Percentiles rank a stretch among this genome's conserved stretches.
phyloP scores from a whole-genome alignment of 2,797 vertebrate genomes.

The Borostomias antarcticus region DNA sequence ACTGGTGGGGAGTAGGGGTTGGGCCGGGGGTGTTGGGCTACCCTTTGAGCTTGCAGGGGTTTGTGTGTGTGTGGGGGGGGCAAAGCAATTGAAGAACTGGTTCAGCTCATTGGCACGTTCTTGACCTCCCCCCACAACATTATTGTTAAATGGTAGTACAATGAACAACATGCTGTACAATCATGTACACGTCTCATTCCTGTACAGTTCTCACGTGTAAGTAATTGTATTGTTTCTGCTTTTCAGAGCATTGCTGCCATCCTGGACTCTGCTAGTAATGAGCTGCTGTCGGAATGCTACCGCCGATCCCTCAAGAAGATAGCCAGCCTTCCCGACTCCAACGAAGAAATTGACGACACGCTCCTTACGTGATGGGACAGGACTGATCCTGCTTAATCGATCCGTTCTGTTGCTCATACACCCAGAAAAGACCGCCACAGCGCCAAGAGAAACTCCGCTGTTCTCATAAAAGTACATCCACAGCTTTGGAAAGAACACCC shows the following conservation, averaged over 20 bases:
- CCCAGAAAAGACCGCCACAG: conserved; percentile 29
- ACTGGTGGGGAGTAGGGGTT: no score
- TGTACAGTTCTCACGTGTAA: not conserved
- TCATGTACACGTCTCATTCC: not conserved
- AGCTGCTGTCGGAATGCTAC: conserved; percentile 88
- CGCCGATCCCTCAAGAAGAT: conserved; percentile 93
- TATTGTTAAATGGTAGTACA: no score
- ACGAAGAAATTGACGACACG: conserved; percentile 95
- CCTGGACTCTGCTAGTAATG: conserved; percentile 91
- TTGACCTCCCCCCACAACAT: no score
- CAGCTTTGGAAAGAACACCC: conserved; percentile 44
- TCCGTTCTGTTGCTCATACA: conserved; percentile 20
- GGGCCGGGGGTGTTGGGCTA: no score
- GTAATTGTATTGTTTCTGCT: not conserved
- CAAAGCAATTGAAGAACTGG: no score
- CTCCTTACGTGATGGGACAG: conserved; percentile 88
- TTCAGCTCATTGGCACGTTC: no score
- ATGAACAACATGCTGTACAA: not conserved
- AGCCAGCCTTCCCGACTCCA: conserved; percentile 85
- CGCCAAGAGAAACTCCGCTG: conserved; percentile 34
- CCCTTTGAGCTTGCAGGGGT: no score
- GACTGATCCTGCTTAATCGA: conserved; percentile 27
- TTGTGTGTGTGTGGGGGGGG: no score
- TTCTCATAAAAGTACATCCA: conserved; percentile 19
- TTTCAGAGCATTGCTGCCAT: conserved; percentile 87